phyloP scores from a whole-genome alignment of 2,113 vertebrate species.

The Mormyrus iriodes region DNA sequence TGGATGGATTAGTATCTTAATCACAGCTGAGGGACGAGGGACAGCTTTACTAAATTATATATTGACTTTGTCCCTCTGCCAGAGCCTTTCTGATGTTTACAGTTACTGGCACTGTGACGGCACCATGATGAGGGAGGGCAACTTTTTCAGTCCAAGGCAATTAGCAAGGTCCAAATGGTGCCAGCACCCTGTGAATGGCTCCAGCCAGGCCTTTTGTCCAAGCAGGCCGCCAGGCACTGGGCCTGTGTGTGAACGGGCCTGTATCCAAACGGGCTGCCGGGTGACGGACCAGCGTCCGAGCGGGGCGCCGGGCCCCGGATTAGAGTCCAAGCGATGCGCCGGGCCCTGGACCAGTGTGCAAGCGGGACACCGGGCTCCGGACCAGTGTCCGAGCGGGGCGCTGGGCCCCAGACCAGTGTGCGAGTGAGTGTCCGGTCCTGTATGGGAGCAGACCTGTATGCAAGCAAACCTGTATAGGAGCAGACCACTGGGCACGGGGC shows the following conservation, averaged over 20 bases:
- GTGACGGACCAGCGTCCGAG: background rate
- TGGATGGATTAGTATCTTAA: conserved; percentile 10
- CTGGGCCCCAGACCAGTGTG: background rate
- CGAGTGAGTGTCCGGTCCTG: background rate
- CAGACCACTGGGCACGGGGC: background rate
- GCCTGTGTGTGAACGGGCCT: background rate
- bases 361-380: too few relatives aligned
- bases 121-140: background rate
- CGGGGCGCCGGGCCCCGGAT: too few relatives aligned
- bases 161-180: conserved; percentile 3
- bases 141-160: conserved; percentile 12
- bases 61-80: background rate
- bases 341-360: background rate
- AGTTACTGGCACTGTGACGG: background rate
- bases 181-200: background rate
- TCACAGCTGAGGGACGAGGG: background rate
- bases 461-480: background rate
- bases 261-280: background rate
- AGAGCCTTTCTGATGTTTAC: background rate
- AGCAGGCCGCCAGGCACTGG: background rate
- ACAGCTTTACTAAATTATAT: background rate
- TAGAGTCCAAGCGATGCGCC: too few relatives aligned
- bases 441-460: background rate
- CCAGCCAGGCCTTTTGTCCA: background rate
- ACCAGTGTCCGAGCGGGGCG: background rate